A percentile compares a stretch with the other conserved stretches of the same genome.
Conservation (phyloP, 2,113 vertebrate species). For the Saccopteryx bilineata region DNA sequence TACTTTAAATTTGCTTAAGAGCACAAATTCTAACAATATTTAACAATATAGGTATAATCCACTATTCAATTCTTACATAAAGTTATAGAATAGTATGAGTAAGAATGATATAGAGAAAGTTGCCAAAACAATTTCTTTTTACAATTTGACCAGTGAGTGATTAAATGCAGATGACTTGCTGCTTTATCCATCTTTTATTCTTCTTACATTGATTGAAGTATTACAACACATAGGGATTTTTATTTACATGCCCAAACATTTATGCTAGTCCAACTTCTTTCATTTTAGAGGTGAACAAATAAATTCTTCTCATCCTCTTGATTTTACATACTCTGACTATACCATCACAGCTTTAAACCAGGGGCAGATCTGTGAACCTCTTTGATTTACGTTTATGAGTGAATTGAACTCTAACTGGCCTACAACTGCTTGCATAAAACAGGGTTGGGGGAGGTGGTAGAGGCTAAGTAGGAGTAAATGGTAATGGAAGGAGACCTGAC, state of each 20-base stretch:
- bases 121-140: background rate
- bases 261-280: background rate
- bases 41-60: background rate
- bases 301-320: background rate
- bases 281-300: background rate
- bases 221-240: background rate
- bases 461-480: too few species aligned
- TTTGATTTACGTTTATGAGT: background rate
- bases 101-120: background rate
- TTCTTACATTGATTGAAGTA: background rate
- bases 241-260: background rate
- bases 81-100: background rate
- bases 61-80: constrained; percentile 10
- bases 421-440: background rate
- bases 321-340: background rate
- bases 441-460: too few species aligned
- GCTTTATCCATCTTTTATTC: background rate
- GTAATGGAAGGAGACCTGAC: too few species aligned
- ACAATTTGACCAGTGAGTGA: background rate
- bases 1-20: background rate
- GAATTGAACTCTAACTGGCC: background rate
- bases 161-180: background rate
- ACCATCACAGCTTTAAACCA: background rate
- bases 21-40: background rate
- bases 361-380: too few species aligned